Evolutionary conservation across 92 coral and sea anemone genomes (phyloP).

Genomic region (Porites cylindrica): DNA sequence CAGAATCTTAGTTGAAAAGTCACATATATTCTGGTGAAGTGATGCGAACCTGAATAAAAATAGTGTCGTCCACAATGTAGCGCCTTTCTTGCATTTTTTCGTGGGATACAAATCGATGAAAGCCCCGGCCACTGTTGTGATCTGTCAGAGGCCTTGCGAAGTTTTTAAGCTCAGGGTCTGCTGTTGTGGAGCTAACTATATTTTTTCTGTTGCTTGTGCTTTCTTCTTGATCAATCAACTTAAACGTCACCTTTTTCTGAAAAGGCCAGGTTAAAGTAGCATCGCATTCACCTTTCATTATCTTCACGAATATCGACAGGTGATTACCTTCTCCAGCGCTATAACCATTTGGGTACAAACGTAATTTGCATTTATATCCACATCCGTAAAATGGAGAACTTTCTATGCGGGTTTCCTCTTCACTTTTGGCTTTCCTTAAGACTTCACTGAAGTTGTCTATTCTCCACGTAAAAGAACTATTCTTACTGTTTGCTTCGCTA

Average conservation of each 20-base stretch:
- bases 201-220: not conserved
- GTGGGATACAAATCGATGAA: not conserved
- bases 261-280: slow-evolving; percentile 1
- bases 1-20: too few relatives aligned
- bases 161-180: too few relatives aligned
- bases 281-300: slow-evolving; percentile 2
- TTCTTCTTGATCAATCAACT: not conserved
- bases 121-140: not conserved
- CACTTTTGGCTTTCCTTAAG: not conserved
- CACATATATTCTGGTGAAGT: too few relatives aligned
- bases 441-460: not conserved
- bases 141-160: not conserved
- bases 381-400: not conserved
- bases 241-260: not conserved
- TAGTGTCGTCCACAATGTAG: too few relatives aligned
- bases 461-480: not conserved
- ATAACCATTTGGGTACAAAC: not conserved
- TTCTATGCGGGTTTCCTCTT: not conserved
- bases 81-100: too few relatives aligned
- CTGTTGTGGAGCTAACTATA: not conserved
- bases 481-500: not conserved
- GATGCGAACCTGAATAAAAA: too few relatives aligned
- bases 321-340: not conserved
- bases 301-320: not conserved
- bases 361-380: slow-evolving; percentile 5